These are phyloP conservation scores for Phylloscopus collybita DNA, from an alignment of 2,797 vertebrate genomes.

Conservation along the genomic window DNA sequence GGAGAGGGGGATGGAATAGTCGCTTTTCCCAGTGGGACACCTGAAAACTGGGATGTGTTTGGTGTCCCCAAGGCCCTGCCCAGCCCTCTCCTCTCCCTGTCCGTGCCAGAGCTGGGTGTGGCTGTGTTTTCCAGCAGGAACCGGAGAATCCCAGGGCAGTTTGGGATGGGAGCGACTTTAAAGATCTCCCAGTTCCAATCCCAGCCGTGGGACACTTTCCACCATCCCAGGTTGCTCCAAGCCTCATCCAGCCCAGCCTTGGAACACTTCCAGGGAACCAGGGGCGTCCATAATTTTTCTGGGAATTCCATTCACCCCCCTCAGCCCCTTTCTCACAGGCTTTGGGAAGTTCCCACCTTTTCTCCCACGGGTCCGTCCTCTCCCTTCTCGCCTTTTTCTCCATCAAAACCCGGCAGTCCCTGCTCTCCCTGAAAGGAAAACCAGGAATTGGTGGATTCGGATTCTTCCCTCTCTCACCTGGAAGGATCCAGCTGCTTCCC, in stretches of 20 bases:
- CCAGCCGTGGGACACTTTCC: rapidly evolving
- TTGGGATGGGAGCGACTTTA: neutral
- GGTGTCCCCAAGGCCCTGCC: neutral
- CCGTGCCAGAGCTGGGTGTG: rapidly evolving
- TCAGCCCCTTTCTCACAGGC: neutral
- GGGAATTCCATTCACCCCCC: neutral
- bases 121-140: neutral
- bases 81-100: neutral
- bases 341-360: slow-evolving; percentile 77
- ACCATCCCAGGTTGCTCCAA: neutral
- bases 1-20: neutral
- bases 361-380: slow-evolving; percentile 88
- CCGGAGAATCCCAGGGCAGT: rapidly evolving
- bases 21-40: neutral
- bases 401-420: slow-evolving; percentile 88
- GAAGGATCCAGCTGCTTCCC: neutral
- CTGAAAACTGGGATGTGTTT: neutral
- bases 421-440: slow-evolving; percentile 78
- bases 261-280: neutral
- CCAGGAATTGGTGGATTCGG: neutral
- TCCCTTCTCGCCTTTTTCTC: slow-evolving; percentile 94
- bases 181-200: neutral
- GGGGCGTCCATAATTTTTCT: neutral
- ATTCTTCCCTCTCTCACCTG: neutral
- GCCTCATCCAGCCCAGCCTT: rapidly evolving